Evolutionary conservation across 2,113 vertebrate species (phyloP).

Genomic region (Nanorana parkeri): DNA sequence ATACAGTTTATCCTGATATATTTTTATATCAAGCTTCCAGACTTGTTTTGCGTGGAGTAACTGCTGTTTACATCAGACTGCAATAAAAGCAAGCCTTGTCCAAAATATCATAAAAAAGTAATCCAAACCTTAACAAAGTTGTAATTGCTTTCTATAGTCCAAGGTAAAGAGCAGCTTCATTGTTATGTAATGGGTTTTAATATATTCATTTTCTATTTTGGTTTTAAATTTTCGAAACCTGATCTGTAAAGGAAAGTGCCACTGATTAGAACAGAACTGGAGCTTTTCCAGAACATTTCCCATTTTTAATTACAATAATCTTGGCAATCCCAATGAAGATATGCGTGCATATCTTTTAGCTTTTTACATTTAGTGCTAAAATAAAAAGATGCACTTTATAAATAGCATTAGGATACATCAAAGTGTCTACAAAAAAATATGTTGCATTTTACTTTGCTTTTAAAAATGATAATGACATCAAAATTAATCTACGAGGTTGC

Average conservation of each 20-base stretch:
- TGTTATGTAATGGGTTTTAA: constrained; percentile 16
- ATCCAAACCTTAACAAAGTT: background rate
- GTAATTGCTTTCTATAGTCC: constrained; percentile 23
- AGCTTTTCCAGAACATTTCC: constrained; percentile 14
- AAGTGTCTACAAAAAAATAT: too few relatives aligned
- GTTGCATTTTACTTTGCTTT: too few relatives aligned
- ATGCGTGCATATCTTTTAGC: background rate
- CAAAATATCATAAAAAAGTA: constrained; percentile 9
- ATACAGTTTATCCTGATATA: background rate
- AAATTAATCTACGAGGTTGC: too few relatives aligned
- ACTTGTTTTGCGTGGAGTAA: background rate
- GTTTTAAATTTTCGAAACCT: constrained; percentile 26
- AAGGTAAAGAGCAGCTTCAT: constrained; percentile 8
- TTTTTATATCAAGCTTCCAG: background rate
- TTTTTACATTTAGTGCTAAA: background rate
- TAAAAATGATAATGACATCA: too few relatives aligned
- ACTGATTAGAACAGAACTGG: constrained; percentile 10
- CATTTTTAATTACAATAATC: constrained; percentile 2
- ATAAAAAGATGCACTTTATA: too few relatives aligned
- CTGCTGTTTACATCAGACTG: background rate
- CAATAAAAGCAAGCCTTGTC: constrained; percentile 6
- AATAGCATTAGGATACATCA: too few relatives aligned
- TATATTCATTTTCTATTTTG: constrained; percentile 26
- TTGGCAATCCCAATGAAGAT: constrained; percentile 8
- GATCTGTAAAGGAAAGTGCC: constrained; percentile 3